Percentiles rank a stretch among this genome's conserved stretches.
These are phyloP conservation scores for Xylocampa areola DNA, from an alignment of 2,888 invertebrate species.

Conservation along the genomic window DNA sequence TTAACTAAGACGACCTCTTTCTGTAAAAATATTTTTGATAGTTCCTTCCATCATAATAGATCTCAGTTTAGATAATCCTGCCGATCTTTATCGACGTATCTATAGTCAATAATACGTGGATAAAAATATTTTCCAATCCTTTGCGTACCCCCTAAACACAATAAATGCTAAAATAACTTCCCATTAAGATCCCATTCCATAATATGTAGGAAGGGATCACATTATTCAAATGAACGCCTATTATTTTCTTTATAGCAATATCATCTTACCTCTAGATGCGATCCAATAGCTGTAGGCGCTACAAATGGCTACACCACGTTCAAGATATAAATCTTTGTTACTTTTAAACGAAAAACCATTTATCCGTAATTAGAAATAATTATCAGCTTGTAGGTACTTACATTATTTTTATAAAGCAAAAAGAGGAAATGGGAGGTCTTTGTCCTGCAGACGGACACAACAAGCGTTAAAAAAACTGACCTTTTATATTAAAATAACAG, in stretches of 20 bases:
- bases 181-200: slow-evolving; percentile 44
- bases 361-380: slow-evolving; percentile 14
- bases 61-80: too few relatives aligned
- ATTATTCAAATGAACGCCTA: slow-evolving; percentile 62
- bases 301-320: slow-evolving; percentile 12
- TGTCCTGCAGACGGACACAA: too few relatives aligned
- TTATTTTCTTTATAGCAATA: slow-evolving; percentile 56
- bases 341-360: slow-evolving; percentile 11
- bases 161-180: slow-evolving; percentile 52
- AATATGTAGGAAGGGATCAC: slow-evolving; percentile 44
- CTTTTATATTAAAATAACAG: slow-evolving; percentile 5
- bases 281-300: slow-evolving; percentile 39
- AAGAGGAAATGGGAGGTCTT: background rate
- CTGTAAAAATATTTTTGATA: too few relatives aligned
- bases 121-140: slow-evolving; percentile 41
- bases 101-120: slow-evolving; percentile 32
- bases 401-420: slow-evolving; percentile 4
- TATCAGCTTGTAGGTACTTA: slow-evolving; percentile 3
- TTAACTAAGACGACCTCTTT: too few relatives aligned
- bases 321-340: slow-evolving; percentile 17
- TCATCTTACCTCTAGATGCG: slow-evolving; percentile 34
- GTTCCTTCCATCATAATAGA: too few relatives aligned
- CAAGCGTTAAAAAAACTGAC: background rate
- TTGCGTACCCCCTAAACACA: slow-evolving; percentile 34
- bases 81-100: slow-evolving; percentile 9